Conservation (phyloP, 2,113 vertebrate genomes). For the Upupa epops region DNA sequence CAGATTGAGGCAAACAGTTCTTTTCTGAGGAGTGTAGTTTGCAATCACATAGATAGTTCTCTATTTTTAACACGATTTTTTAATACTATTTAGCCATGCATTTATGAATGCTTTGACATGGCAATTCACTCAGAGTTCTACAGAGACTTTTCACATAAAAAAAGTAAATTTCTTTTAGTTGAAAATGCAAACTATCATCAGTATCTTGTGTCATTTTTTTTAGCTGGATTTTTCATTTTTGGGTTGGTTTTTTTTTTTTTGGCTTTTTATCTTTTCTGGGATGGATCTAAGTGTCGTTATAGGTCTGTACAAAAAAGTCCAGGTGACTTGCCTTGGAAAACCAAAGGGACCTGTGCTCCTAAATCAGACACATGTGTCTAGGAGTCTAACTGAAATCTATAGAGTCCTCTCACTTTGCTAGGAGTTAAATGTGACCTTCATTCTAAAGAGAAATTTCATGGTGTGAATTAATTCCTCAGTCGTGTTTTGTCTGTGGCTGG, state of each 20-base stretch:
- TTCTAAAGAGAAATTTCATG: not conserved
- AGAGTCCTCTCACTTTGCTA: not conserved
- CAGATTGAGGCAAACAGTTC: accelerated
- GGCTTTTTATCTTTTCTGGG: not conserved
- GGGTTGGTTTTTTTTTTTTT: not conserved
- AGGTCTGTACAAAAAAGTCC: not conserved
- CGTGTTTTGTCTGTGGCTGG: not conserved
- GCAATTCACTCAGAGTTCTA: not conserved
- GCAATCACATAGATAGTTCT: no score
- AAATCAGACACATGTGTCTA: not conserved
- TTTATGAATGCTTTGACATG: not conserved
- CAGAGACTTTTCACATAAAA: not conserved
- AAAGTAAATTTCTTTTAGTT: not conserved
- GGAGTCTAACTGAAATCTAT: not conserved
- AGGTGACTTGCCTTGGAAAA: not conserved
- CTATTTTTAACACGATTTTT: not conserved
- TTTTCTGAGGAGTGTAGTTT: not conserved
- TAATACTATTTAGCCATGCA: not conserved
- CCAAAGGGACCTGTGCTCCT: not conserved
- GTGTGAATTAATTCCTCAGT: not conserved
- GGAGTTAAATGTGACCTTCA: not conserved
- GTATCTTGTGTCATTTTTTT: not conserved
- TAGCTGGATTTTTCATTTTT: no score
- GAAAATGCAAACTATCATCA: not conserved
- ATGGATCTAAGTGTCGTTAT: not conserved